A percentile compares a stretch with the other conserved stretches of the same genome.
These are phyloP conservation scores for Microchirus variegatus DNA, from an alignment of 2,797 vertebrate genomes.

Conservation along the genomic window DNA sequence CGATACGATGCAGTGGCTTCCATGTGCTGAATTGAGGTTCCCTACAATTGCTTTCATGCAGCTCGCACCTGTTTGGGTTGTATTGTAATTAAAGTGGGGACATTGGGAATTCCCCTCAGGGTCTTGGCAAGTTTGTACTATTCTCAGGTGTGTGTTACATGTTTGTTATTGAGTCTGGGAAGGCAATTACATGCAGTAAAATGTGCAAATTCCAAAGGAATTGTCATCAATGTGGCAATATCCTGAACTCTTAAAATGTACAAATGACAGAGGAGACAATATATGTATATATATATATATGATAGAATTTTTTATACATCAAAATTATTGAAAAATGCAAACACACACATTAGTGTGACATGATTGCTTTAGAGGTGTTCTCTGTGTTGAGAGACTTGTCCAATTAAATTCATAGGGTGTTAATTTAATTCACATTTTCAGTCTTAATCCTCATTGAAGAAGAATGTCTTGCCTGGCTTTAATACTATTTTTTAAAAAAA, in stretches of 20 bases:
- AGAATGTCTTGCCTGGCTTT: background rate
- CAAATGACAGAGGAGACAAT: background rate
- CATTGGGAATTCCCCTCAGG: slow-evolving; percentile 57
- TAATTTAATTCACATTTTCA: slow-evolving; percentile 7
- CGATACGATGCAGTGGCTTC: slow-evolving; percentile 21
- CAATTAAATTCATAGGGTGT: slow-evolving; percentile 12
- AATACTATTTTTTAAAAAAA: background rate
- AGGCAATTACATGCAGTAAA: slow-evolving; percentile 43
- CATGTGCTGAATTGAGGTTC: slow-evolving; percentile 33
- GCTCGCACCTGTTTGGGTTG: slow-evolving; percentile 61
- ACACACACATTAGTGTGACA: too few species aligned
- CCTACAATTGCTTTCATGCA: slow-evolving; percentile 40
- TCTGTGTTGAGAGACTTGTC: slow-evolving; percentile 11
- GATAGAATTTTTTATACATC: too few species aligned
- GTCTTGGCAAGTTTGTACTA: slow-evolving; percentile 59
- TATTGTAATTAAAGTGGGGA: slow-evolving; percentile 70
- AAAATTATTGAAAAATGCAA: too few species aligned
- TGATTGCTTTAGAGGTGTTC: background rate
- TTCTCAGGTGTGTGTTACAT: slow-evolving; percentile 51
- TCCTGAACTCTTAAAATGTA: slow-evolving; percentile 8
- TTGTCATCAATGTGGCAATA: slow-evolving; percentile 24
- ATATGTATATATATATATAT: too few species aligned
- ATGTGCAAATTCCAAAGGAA: slow-evolving; percentile 41
- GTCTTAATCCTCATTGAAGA: background rate
- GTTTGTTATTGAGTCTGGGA: slow-evolving; percentile 45